These are phyloP conservation scores for Scaptomyza cyrtandrae DNA, from an alignment of 2,888 invertebrate species.

Conservation along the genomic window DNA sequence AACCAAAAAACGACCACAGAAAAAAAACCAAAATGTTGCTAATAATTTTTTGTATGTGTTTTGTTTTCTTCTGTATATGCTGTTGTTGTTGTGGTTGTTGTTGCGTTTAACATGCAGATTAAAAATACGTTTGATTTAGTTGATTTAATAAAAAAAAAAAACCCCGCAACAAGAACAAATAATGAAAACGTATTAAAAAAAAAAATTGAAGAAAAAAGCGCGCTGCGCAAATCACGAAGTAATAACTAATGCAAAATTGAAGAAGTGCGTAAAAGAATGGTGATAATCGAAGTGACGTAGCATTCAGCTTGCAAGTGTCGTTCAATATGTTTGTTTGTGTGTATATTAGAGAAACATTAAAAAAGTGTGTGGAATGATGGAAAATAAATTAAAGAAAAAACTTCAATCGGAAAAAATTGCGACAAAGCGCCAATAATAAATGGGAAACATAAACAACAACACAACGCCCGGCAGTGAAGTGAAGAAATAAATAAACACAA, in stretches of 20 bases:
- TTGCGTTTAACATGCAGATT: conserved; percentile 41
- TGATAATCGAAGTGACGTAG: conserved; percentile 14
- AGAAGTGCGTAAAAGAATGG: conserved; percentile 18
- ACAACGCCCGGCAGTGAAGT: conserved; percentile 60
- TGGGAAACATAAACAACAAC: conserved; percentile 64
- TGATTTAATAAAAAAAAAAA: conserved; percentile 21
- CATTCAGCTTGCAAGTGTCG: conserved; percentile 30
- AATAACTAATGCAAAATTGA: conserved; percentile 23
- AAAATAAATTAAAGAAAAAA: conserved; percentile 47
- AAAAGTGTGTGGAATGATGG: conserved; percentile 15
- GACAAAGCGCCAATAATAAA: conserved; percentile 69
- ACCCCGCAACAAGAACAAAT: conserved; percentile 16
- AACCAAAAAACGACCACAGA: conserved; percentile 47
- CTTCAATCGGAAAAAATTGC: conserved; percentile 69
- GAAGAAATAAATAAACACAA: conserved; percentile 51
- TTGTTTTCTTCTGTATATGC: neutral
- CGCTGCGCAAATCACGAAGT: conserved; percentile 30
- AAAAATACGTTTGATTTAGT: conserved; percentile 34
- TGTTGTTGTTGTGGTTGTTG: conserved; percentile 20
- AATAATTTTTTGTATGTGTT: conserved; percentile 23
- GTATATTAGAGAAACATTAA: conserved; percentile 2
- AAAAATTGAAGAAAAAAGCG: conserved; percentile 24
- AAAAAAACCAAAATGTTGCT: conserved; percentile 32
- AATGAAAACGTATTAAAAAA: conserved; percentile 13
- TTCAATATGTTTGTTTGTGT: neutral